Conservation (phyloP, 2,888 invertebrate genomes). For the Cepaea hortensis region DNA sequence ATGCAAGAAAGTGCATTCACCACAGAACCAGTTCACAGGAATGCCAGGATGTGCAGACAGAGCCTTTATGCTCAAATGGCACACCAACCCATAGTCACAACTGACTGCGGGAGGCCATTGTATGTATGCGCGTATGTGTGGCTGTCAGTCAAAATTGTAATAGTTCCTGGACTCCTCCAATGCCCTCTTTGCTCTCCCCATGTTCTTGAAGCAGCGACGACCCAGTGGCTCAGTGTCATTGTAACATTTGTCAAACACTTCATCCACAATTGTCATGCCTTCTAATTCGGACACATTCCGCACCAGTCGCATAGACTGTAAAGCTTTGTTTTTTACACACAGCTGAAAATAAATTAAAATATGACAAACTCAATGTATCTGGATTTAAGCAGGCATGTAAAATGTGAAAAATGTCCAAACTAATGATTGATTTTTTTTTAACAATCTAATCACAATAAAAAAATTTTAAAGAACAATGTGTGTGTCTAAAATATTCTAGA, state of each 20-base stretch:
- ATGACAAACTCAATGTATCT: not conserved
- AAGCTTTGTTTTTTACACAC: constrained; percentile 92
- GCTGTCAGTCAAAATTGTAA: constrained; percentile 39
- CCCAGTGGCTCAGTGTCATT: constrained; percentile 94
- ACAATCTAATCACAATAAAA: too few species aligned
- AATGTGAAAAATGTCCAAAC: not conserved
- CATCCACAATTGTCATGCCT: constrained; percentile 86
- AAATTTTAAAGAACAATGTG: not conserved
- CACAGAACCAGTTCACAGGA: too few species aligned
- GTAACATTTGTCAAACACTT: constrained; percentile 93
- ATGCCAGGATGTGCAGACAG: too few species aligned
- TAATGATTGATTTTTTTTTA: not conserved
- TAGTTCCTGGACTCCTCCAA: constrained; percentile 59
- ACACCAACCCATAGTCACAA: too few species aligned
- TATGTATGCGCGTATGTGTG: not conserved
- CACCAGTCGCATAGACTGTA: constrained; percentile 88
- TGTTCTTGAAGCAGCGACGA: constrained; percentile 66
- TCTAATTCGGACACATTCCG: constrained; percentile 84
- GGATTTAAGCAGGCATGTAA: not conserved
- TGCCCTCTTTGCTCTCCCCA: constrained; percentile 63
- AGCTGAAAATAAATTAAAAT: constrained; percentile 74
- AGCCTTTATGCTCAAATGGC: too few species aligned
- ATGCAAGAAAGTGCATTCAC: too few species aligned
- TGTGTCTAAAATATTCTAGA: not conserved
- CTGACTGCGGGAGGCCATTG: too few species aligned